A percentile compares a stretch with the other conserved stretches of the same genome.
phyloP scores from a whole-genome alignment of 2,113 vertebrate genomes.

The Recurvirostra avosetta region DNA sequence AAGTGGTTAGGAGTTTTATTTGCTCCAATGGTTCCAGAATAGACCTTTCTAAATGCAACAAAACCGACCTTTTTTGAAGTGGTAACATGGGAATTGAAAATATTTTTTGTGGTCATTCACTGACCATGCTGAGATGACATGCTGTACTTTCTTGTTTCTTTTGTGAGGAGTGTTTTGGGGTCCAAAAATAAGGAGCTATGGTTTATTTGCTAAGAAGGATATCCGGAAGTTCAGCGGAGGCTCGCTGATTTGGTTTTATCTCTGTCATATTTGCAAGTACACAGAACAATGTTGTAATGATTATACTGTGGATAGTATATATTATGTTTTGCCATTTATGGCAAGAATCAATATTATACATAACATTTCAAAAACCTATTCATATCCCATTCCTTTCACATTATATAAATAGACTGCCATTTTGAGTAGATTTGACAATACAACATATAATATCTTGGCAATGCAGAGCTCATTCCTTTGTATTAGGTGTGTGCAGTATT shows the following conservation, averaged over 20 bases:
- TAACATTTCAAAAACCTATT: background rate
- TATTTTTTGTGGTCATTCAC: background rate
- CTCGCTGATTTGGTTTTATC: background rate
- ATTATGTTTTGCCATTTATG: background rate
- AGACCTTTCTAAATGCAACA: background rate
- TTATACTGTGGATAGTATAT: background rate
- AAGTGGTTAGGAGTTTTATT: background rate
- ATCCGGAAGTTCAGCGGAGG: background rate
- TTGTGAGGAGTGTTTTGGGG: background rate
- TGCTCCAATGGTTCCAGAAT: background rate
- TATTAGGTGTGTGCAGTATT: background rate
- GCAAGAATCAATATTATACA: background rate
- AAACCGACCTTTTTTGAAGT: background rate
- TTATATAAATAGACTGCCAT: background rate
- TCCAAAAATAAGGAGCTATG: background rate
- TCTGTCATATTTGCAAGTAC: background rate
- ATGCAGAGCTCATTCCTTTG: background rate
- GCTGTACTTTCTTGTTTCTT: background rate
- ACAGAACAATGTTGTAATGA: background rate
- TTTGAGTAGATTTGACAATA: background rate
- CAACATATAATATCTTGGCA: background rate
- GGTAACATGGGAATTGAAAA: background rate
- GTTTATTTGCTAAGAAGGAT: background rate
- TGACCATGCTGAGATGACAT: background rate
- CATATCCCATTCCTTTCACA: background rate